Base-by-base conservation (phyloP, 2,888 invertebrate genomes). In the Branchellion lobata region DNA sequence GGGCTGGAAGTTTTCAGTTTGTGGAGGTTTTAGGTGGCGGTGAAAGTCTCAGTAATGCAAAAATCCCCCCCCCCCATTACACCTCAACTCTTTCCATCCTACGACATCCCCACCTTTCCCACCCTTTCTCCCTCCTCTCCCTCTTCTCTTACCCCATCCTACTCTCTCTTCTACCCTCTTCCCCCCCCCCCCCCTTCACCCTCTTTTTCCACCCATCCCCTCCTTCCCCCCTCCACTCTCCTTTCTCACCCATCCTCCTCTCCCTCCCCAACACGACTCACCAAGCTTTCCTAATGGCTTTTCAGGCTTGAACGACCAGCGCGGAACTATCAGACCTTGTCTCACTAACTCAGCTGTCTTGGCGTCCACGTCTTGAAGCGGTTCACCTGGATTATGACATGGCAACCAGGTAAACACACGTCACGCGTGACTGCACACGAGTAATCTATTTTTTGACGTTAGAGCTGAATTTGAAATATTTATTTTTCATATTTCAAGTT, bases 241-340 rank as follows among this genome's bases (percentile, higher is more conserved):
- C 92, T 92, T n/a, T n/a, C n/a, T n/a, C n/a, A n/a, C n/a, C 96
- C 96, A 90, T 93, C 91, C 88, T 96, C 96, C 18, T 96, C 96
- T 83, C 86, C 90, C 14, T 92, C 92, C n/a, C 96, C 96, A 90
- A 69, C 1, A 71, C 75, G 27, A 29, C 93, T 91, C 88, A 96
- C 96, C 18, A 96, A 96, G 82, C 86, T 31, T 40, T 65, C 74
- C 75, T 2, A 68, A 0, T 0, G 75, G 1, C 24, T 79, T 75
- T 36, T 81, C 79, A 47, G 57, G 27, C 65, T 77, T 34, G n/a
- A 79, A 51, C 36, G 73, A 31, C 81, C 81, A 81, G 69, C 79
- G 78, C 0, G 79, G 81, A 0, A 81, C 81, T n/a, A 81, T 31
- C 47, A 81, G 51, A 21, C 81, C 81, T 74, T 79, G 24, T 31